A percentile compares a stretch with the other conserved stretches of the same genome.
phyloP scores from a whole-genome alignment of 2,888 invertebrate species.

The Pristionchus arcanus region DNA sequence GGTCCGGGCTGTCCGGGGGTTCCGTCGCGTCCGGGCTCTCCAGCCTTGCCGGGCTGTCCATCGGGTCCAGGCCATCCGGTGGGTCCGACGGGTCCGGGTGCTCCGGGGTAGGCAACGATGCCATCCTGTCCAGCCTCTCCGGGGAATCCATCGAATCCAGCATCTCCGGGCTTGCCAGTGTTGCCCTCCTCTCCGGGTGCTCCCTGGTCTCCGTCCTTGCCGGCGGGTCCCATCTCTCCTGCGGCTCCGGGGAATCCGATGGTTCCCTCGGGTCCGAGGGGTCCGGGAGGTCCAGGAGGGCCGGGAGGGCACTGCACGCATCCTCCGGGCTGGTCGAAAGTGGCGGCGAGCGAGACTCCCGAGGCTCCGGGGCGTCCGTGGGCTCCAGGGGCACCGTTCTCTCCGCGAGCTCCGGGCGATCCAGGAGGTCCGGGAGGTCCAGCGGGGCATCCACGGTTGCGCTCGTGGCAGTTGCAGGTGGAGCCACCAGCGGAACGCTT shows the following conservation, averaged over 20 bases:
- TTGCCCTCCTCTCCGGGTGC: slow-evolving; percentile 67
- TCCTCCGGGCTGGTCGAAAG: slow-evolving; percentile 53
- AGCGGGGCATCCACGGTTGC: slow-evolving; percentile 55
- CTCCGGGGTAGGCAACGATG: slow-evolving; percentile 59
- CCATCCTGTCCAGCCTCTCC: slow-evolving; percentile 61
- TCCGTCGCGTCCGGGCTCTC: slow-evolving; percentile 63
- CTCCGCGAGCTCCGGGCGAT: slow-evolving; percentile 54
- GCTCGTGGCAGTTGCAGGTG: slow-evolving; percentile 53
- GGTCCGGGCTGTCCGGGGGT: slow-evolving; percentile 54
- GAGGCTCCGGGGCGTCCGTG: slow-evolving; percentile 56
- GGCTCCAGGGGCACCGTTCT: slow-evolving; percentile 55
- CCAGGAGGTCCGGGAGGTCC: slow-evolving; percentile 57
- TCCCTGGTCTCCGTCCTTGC: slow-evolving; percentile 55
- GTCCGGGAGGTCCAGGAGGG: slow-evolving; percentile 55
- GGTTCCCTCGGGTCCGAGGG: slow-evolving; percentile 54
- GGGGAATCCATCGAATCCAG: slow-evolving; percentile 59
- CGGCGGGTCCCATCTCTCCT: slow-evolving; percentile 54
- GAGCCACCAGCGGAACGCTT: slow-evolving; percentile 45
- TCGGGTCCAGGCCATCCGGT: slow-evolving; percentile 59
- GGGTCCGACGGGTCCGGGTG: slow-evolving; percentile 57
- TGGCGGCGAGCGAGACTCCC: slow-evolving; percentile 55
- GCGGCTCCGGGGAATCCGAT: slow-evolving; percentile 55
- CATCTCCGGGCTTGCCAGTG: slow-evolving; percentile 59
- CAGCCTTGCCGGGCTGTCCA: slow-evolving; percentile 56
- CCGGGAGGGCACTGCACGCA: slow-evolving; percentile 56